phyloP scores from a whole-genome alignment of 2,113 vertebrate species.

The Probosciger aterrimus region DNA sequence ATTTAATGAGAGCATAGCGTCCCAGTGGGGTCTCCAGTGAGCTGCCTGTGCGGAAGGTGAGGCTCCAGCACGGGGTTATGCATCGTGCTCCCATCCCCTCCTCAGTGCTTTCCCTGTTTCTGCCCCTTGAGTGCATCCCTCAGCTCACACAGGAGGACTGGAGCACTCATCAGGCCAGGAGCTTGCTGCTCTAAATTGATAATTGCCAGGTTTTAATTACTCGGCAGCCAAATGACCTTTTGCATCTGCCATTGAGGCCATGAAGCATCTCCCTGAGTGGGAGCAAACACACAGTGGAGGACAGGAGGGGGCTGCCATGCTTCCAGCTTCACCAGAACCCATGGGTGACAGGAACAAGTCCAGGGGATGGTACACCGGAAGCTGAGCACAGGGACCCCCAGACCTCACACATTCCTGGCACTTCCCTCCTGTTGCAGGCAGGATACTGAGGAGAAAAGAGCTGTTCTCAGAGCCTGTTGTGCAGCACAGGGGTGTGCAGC shows the following conservation, averaged over 20 bases:
- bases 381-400: fast-evolving
- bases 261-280: neutral
- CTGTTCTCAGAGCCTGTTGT: fast-evolving
- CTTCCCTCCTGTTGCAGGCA: neutral
- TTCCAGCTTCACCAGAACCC: fast-evolving
- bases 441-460: neutral
- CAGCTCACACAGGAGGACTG: fast-evolving
- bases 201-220: slow-evolving; percentile 50
- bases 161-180: neutral
- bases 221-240: slow-evolving; percentile 18
- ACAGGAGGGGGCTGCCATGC: fast-evolving
- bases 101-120: neutral
- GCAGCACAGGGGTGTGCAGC: fast-evolving
- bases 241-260: neutral
- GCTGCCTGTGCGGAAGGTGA: neutral
- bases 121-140: fast-evolving
- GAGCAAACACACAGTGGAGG: neutral
- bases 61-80: fast-evolving
- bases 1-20: fast-evolving
- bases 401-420: neutral
- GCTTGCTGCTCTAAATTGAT: neutral
- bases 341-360: fast-evolving
- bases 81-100: neutral
- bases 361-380: fast-evolving
- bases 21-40: neutral